Base-by-base conservation (phyloP, 2,888 invertebrate species). In the Zaprionus obscuricornis region DNA sequence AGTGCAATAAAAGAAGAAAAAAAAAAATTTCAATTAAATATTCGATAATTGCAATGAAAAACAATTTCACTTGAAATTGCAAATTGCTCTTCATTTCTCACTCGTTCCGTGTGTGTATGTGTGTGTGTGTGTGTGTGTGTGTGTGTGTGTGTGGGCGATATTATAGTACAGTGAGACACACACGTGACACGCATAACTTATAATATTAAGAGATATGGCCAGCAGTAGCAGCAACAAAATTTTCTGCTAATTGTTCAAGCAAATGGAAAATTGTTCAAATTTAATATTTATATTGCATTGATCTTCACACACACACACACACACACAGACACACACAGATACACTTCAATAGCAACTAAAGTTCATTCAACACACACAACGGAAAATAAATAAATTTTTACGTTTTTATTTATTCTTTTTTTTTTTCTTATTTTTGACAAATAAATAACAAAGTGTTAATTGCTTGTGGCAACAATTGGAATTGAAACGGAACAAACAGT, bases 381-480 rank as follows among this genome's bases (percentile, higher is more conserved):
- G n/a, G n/a, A n/a, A n/a, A n/a, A n/a, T n/a, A n/a, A n/a, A n/a
- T n/a, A n/a, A n/a, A n/a, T n/a, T n/a, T n/a, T n/a, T n/a, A n/a
- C n/a, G n/a, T n/a, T 17, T 17, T 50, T 36, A 20, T 27, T 11
- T 34, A 34, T 10, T 14, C 8, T 11, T 33, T 55, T 54, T 29
- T 18, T 55, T 16, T 18, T 8, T 11, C 6, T 22, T 5, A 22
- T 16, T 40, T 31, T 62, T 58, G 37, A 27, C 78, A 66, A 39
- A 54, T 58, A 47, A 77, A 64, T 78, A 74, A 46, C 17, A 54
- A 22, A 36, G 66, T 62, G 74, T 27, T 76, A 76, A 76, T 66
- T 64, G 47, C 5, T 14, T 2, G 22, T 33, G 54, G 55, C 56
- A 42, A 24, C 29, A 57, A 50, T 52, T n/a, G 10, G 20, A 46